phyloP scores from a whole-genome alignment of 2,797 vertebrate species.

The Gouania willdenowi region DNA sequence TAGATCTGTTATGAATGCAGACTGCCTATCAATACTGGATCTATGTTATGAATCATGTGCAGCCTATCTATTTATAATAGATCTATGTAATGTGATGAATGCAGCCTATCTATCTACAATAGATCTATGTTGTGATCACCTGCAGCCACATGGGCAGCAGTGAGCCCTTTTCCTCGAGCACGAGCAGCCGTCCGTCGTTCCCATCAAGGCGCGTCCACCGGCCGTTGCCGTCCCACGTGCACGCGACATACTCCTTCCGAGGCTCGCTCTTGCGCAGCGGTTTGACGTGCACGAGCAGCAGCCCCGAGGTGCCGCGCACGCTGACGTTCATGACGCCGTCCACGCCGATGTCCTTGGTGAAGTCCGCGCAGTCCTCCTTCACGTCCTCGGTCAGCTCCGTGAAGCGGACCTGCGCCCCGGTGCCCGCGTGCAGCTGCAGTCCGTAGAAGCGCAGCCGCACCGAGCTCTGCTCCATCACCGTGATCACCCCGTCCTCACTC shows the following conservation, averaged over 20 bases:
- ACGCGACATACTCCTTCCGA: slow-evolving; percentile 83
- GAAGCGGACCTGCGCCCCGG: slow-evolving; percentile 81
- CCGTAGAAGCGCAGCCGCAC: slow-evolving; percentile 89
- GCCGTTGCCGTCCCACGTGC: slow-evolving; percentile 69
- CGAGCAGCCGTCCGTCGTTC: slow-evolving; percentile 75
- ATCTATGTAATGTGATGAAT: too few relatives aligned
- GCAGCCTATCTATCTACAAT: too few relatives aligned
- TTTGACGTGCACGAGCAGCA: slow-evolving; percentile 78
- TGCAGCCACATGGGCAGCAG: slow-evolving; percentile 92
- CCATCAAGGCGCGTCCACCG: slow-evolving; percentile 76
- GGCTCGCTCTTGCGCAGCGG: slow-evolving; percentile 87
- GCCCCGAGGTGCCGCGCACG: slow-evolving; percentile 73
- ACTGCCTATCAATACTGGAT: too few relatives aligned
- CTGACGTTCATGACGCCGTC: slow-evolving; percentile 76
- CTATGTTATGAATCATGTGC: too few relatives aligned
- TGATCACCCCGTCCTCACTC: slow-evolving; percentile 78
- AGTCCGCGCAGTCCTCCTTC: slow-evolving; percentile 66
- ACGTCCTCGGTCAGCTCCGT: slow-evolving; percentile 66
- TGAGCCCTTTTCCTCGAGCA: slow-evolving; percentile 82
- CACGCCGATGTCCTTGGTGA: slow-evolving; percentile 80
- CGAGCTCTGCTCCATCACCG: slow-evolving; percentile 85
- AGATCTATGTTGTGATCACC: too few relatives aligned
- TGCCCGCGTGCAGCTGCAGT: slow-evolving; percentile 68
- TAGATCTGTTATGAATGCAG: too few relatives aligned
- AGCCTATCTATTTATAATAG: too few relatives aligned